Conservation (phyloP, 2,888 invertebrate species). For the Drosophila parthenogenetica region DNA sequence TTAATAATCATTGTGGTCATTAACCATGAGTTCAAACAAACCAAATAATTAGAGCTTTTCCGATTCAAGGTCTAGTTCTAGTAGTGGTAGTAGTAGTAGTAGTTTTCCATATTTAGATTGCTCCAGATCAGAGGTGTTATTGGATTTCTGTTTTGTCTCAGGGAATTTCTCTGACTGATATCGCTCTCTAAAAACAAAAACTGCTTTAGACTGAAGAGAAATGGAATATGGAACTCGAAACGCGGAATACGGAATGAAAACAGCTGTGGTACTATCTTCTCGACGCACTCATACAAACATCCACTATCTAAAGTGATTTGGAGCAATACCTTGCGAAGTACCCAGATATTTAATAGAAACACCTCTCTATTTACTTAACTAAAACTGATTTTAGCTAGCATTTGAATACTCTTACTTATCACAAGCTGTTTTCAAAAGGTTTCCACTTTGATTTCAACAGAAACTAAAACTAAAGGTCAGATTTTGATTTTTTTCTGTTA, state of each 20-base stretch:
- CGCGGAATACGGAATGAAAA: constrained; percentile 17
- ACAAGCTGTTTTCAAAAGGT: too few species aligned
- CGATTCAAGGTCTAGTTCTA: not conserved
- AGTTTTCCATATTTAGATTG: constrained; percentile 6
- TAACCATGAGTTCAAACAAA: constrained; percentile 14
- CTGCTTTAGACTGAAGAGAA: not conserved
- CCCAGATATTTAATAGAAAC: constrained; percentile 1
- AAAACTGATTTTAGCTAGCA: not conserved
- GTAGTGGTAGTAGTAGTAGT: not conserved
- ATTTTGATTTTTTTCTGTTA: too few species aligned
- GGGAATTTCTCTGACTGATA: not conserved
- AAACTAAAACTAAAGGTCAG: too few species aligned
- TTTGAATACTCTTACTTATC: constrained; percentile 5
- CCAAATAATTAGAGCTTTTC: constrained; percentile 10
- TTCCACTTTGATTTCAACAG: too few species aligned
- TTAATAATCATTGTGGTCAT: not conserved
- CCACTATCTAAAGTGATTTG: constrained; percentile 51
- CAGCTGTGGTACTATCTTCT: constrained; percentile 16
- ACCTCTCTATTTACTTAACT: not conserved
- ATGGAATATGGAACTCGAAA: constrained; percentile 2
- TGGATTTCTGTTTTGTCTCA: constrained; percentile 5
- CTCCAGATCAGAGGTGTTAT: not conserved
- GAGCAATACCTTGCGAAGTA: not conserved
- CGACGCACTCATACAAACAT: not conserved
- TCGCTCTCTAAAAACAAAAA: constrained; percentile 4